Percentiles rank a stretch among this genome's conserved stretches.
phyloP scores from a whole-genome alignment of 1,140 invertebrate genomes.

The Euglossa dilemma region DNA sequence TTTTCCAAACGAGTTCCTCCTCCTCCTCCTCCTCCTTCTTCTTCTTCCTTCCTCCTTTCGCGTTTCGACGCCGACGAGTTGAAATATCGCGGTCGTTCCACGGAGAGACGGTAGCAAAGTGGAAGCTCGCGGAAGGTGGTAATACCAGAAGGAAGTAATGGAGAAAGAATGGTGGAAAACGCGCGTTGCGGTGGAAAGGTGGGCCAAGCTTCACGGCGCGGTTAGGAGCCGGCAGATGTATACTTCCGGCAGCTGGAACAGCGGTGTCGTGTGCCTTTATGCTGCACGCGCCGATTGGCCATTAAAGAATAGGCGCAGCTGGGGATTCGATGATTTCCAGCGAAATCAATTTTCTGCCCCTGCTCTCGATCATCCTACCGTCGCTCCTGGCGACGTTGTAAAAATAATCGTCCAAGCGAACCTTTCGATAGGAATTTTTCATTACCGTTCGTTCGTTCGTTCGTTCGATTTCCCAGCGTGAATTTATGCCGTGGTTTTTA shows the following conservation, averaged over 20 bases:
- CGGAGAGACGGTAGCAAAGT: too few relatives aligned
- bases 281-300: constrained; percentile 72
- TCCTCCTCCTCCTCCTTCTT: neutral
- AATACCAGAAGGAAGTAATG: constrained; percentile 5
- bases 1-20: constrained; percentile 57
- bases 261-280: constrained; percentile 71
- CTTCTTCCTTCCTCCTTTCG: neutral
- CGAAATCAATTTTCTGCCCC: constrained; percentile 55
- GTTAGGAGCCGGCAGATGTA: constrained; percentile 75
- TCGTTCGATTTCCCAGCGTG: neutral
- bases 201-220: constrained; percentile 67
- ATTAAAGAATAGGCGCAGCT: constrained; percentile 64
- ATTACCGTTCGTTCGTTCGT: too few relatives aligned
- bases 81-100: too few relatives aligned
- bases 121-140: too few relatives aligned
- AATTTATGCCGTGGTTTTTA: neutral
- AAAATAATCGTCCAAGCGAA: neutral
- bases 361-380: too few relatives aligned
- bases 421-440: too few relatives aligned
- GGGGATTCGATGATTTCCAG: constrained; percentile 51
- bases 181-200: neutral
- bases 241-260: constrained; percentile 78
- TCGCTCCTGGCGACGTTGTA: neutral
- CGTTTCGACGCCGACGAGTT: too few relatives aligned
- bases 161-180: neutral